A percentile compares a stretch with the other conserved stretches of the same genome.
phyloP scores from a whole-genome alignment of 1,140 invertebrate species.

The Drosophila subpulchrella region DNA sequence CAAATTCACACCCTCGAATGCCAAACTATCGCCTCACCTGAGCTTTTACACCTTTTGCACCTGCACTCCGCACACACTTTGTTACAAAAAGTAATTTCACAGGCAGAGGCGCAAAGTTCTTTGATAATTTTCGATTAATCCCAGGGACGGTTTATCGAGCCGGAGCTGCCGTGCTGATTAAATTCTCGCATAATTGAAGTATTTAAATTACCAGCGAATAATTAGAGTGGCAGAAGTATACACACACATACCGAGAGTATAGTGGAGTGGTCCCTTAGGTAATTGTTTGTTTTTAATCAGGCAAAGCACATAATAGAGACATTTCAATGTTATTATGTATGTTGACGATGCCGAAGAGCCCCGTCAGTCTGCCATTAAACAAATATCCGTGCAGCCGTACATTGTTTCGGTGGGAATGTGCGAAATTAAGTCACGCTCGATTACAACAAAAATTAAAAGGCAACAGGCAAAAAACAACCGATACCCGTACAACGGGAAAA shows the following conservation, averaged over 20 bases:
- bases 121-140: conserved; percentile 69
- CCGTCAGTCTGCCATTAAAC: conserved; percentile 44
- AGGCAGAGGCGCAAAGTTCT: conserved; percentile 40
- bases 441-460: conserved; percentile 50
- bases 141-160: conserved; percentile 23
- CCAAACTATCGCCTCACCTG: conserved; percentile 22
- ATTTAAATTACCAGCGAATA: conserved; percentile 66
- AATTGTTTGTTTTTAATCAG: conserved; percentile 81
- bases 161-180: conserved; percentile 35
- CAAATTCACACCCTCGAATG: not conserved
- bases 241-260: not conserved
- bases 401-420: conserved; percentile 45
- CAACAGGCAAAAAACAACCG: conserved; percentile 18
- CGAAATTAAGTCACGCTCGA: conserved; percentile 68
- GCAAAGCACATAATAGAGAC: conserved; percentile 73
- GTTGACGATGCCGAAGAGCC: conserved; percentile 42
- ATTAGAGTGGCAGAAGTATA: conserved; percentile 40
- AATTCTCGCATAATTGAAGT: conserved; percentile 65
- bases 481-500: conserved; percentile 21
- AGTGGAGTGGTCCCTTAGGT: conserved; percentile 39
- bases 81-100: conserved; percentile 61
- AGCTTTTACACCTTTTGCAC: conserved; percentile 5
- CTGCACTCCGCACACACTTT: not conserved
- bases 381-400: conserved; percentile 50
- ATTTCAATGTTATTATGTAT: conserved; percentile 59